Percentiles rank a stretch among this genome's conserved stretches.
Conservation (phyloP, 2,888 invertebrate species). For the Aspidiotus destructor region DNA sequence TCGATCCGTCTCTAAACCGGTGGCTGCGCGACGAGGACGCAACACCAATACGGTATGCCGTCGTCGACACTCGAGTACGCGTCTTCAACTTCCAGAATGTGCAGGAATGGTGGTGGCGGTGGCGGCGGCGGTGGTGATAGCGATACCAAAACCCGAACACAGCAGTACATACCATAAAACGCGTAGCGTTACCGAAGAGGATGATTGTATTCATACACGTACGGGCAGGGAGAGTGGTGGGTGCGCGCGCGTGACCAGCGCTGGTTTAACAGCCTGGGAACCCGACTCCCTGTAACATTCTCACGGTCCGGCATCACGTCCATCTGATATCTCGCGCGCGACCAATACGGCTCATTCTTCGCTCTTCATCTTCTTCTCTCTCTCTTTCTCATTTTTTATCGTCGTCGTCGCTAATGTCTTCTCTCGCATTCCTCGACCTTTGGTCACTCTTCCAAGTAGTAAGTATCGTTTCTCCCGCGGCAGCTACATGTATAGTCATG, state of each 20-base stretch:
- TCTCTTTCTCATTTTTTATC: not conserved
- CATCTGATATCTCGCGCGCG: conserved; percentile 34
- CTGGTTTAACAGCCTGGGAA: conserved; percentile 32
- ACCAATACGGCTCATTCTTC: conserved; percentile 29
- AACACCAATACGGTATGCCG: not conserved
- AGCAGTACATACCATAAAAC: not conserved
- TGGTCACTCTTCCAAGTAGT: conserved; percentile 11
- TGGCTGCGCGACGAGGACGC: too few relatives aligned
- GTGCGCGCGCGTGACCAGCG: conserved; percentile 31
- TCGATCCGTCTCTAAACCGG: too few relatives aligned
- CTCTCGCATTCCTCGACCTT: conserved; percentile 14
- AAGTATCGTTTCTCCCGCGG: not conserved
- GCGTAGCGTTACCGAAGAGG: conserved; percentile 13
- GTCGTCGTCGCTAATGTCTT: conserved; percentile 4
- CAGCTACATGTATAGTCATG: conserved; percentile 2
- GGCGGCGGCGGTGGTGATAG: not conserved
- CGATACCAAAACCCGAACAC: not conserved
- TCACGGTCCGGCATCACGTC: conserved; percentile 34
- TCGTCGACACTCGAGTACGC: conserved; percentile 2
- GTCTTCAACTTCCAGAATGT: conserved; percentile 9
- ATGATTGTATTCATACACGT: conserved; percentile 19
- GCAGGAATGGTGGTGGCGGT: conserved; percentile 10
- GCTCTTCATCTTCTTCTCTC: conserved; percentile 1
- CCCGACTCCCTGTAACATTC: conserved; percentile 32
- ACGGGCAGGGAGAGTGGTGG: conserved; percentile 20